Conservation (phyloP, 2,888 invertebrate genomes). For the Drosophila eohydei region DNA sequence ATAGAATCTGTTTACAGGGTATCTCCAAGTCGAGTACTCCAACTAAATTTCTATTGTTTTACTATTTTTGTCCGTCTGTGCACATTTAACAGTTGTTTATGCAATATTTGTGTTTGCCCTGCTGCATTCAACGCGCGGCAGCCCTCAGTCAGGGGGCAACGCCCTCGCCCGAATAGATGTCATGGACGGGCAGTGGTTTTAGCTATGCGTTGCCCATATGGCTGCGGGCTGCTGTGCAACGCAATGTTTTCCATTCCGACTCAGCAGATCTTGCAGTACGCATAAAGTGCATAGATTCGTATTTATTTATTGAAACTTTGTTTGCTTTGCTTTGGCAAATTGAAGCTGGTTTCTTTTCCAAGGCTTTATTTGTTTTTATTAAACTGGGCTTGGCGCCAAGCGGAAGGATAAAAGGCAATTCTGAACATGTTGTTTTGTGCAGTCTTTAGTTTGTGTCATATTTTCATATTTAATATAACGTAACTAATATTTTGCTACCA, state of each 20-base stretch:
- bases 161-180: conserved; percentile 40
- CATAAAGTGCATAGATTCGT: conserved; percentile 70
- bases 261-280: conserved; percentile 46
- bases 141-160: conserved; percentile 12
- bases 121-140: conserved; percentile 28
- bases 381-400: neutral
- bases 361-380: conserved; percentile 7
- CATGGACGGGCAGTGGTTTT: conserved; percentile 10
- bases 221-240: conserved; percentile 16
- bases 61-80: conserved; percentile 32
- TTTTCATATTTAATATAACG: neutral
- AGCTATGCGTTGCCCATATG: conserved; percentile 18
- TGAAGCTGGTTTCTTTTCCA: conserved; percentile 34
- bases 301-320: conserved; percentile 63
- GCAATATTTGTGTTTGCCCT: conserved; percentile 46
- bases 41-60: neutral
- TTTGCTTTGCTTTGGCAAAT: conserved; percentile 42
- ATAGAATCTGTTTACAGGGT: neutral
- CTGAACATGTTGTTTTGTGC: neutral
- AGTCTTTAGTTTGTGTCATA: neutral
- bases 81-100: conserved; percentile 65
- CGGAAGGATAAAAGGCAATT: neutral
- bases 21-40: neutral
- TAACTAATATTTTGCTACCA: neutral
- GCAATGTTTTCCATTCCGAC: conserved; percentile 27